Evolutionary conservation across 2,888 invertebrate species (phyloP), one percentile per base, ranked within the genome.

Genomic region (Eremobia ochroleuca): DNA sequence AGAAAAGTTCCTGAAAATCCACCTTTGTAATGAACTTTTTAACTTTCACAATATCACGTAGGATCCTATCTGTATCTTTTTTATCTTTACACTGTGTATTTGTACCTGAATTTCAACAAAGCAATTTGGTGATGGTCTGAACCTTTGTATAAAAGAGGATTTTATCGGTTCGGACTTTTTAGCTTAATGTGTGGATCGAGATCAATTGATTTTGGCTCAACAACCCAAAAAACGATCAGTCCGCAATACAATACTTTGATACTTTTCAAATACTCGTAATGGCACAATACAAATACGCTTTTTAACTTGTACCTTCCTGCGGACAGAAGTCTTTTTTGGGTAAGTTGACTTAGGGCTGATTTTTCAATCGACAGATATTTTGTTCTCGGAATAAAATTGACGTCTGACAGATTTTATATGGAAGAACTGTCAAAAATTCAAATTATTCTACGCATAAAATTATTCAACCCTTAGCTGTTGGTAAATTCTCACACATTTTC

Each of bases 11-110:
- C 21, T 49, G 62, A 61, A 83, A 76, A 80, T 71, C 34, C 81
- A 58, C 79, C 66, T 81, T 82, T 77, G 81, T 88, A 80, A 82
- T 81, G 83, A 88, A 87, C 84, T 86, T 86, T 87, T 86, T 71
- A 86, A 86, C 87, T 88, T 87, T 77, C 49, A 73, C 76, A 80
- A 80, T 87, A 80, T 78, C 82, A 78, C 79, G 82, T 80, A 64
- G 68, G 58, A 62, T 15, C 73, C 67, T 82, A 62, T 79, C 46
- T 79, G 64, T 77, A 73, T 79, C 34, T 72, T 69, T 79, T 82
- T 68, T 81, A 73, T 21, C 8, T 52, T 46, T 52, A 55, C 46
- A 43, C 49, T 58, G 31, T 66, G 55, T 80, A 65, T 75, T 75
- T 69, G 46, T 68, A 61, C 46, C 59, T 70, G 81, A 59, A 79